phyloP scores from a whole-genome alignment of 2,797 vertebrate genomes.

The Sebastiscus tertius region DNA sequence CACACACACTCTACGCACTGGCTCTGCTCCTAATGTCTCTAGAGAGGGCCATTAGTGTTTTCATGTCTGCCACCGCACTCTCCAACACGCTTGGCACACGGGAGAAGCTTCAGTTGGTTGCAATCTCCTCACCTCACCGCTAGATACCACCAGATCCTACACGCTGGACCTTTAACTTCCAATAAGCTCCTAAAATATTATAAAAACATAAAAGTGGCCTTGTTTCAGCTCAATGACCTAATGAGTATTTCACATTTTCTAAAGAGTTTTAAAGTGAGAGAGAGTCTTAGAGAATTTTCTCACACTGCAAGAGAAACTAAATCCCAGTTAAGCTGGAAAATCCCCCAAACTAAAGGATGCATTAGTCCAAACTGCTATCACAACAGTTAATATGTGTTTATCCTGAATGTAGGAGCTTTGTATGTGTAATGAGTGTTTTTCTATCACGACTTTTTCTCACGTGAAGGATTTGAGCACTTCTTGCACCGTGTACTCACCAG shows the following conservation, averaged over 20 bases:
- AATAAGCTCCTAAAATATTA: background rate
- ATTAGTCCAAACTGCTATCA: background rate
- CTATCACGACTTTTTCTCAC: constrained; percentile 41
- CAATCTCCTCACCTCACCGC: too few species aligned
- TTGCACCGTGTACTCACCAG: constrained; percentile 84
- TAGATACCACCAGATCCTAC: too few species aligned
- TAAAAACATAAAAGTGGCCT: background rate
- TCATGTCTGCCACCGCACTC: too few species aligned
- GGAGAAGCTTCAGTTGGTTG: too few species aligned
- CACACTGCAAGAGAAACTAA: background rate
- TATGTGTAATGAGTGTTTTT: constrained; percentile 2
- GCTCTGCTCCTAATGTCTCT: too few species aligned
- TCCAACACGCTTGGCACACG: too few species aligned
- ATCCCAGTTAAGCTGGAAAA: background rate
- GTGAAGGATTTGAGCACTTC: constrained; percentile 11
- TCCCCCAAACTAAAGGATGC: background rate
- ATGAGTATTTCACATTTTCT: background rate
- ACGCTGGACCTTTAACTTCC: background rate
- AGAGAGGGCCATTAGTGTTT: too few species aligned
- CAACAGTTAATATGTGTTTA: constrained; percentile 25
- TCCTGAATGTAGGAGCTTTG: background rate
- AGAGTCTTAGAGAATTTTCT: background rate
- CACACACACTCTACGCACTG: too few species aligned
- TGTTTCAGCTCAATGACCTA: background rate
- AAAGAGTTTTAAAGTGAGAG: background rate